Evolutionary conservation across 1,140 invertebrate species (phyloP).

Genomic region (Metopolophium dirhodum): DNA sequence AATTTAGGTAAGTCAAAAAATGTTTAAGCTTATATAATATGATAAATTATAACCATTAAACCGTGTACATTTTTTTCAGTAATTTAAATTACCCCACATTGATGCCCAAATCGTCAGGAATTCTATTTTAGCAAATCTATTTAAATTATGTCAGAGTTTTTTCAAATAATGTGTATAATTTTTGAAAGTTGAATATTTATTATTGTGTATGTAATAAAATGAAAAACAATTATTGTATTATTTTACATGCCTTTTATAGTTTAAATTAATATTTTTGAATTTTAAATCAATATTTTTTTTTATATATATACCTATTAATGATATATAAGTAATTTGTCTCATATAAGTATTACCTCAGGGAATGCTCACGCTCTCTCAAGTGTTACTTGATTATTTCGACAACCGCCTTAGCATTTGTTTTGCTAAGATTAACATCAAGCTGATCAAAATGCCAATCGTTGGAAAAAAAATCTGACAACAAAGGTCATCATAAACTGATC

Average conservation of each 20-base stretch:
- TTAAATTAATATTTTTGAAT: not conserved
- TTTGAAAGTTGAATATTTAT: not conserved
- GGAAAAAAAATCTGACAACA: not conserved
- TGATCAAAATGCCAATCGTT: not conserved
- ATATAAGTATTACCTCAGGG: not conserved
- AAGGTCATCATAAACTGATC: not conserved
- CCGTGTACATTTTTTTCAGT: not conserved
- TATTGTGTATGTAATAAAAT: not conserved
- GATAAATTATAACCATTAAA: not conserved
- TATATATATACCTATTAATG: not conserved
- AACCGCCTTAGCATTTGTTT: not conserved
- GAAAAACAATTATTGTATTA: not conserved
- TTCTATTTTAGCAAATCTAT: slow-evolving; percentile 15
- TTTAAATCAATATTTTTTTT: not conserved
- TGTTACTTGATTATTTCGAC: not conserved
- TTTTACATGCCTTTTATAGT: not conserved
- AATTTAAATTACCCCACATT: slow-evolving; percentile 5
- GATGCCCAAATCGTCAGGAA: slow-evolving; percentile 19
- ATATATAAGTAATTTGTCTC: not conserved
- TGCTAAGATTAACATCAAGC: not conserved
- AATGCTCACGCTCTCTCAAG: not conserved
- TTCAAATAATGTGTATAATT: not conserved
- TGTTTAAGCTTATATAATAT: not conserved
- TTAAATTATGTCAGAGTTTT: not conserved
- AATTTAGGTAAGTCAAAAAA: slow-evolving; percentile 41